Percentiles rank a stretch among this genome's conserved stretches.
Evolutionary conservation across 2,113 vertebrate genomes (phyloP).

Genomic region (Helogale parvula): DNA sequence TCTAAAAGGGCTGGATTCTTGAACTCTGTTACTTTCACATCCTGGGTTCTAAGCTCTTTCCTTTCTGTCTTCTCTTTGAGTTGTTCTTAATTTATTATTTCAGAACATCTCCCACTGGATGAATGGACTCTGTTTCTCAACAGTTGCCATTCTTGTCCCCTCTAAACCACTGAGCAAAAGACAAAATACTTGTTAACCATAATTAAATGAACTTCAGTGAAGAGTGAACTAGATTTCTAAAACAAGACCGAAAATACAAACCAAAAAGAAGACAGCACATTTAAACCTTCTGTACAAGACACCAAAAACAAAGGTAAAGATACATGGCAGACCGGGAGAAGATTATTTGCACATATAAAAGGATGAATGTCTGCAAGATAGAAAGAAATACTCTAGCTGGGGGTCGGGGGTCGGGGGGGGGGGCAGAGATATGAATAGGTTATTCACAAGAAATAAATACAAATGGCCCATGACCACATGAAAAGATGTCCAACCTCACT

Average conservation of each 20-base stretch:
- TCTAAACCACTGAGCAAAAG: slow-evolving; percentile 15
- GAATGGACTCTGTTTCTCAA: not conserved
- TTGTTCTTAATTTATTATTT: slow-evolving; percentile 25
- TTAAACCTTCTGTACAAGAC: not conserved
- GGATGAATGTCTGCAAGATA: not conserved
- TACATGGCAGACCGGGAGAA: not conserved
- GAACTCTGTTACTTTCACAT: not conserved
- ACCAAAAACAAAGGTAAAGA: slow-evolving; percentile 8
- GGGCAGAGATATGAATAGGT: not conserved
- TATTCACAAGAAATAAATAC: not conserved
- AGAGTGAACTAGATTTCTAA: slow-evolving; percentile 46
- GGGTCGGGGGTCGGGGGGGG: fast-evolving
- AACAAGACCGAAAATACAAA: slow-evolving; percentile 27
- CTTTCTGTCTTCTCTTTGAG: not conserved
- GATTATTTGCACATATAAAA: not conserved
- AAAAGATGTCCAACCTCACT: not conserved
- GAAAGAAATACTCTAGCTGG: not conserved
- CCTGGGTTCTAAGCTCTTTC: not conserved
- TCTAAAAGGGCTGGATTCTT: not conserved
- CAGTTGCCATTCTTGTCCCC: slow-evolving; percentile 15
- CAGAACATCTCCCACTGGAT: not conserved
- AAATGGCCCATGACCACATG: not conserved
- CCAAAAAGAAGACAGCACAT: not conserved
- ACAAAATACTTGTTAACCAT: slow-evolving; percentile 33
- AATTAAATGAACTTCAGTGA: slow-evolving; percentile 22